Evolutionary conservation across 2,888 invertebrate species (phyloP), one percentile per base, ranked within the genome.

Genomic region (Platycnemis pennipes): DNA sequence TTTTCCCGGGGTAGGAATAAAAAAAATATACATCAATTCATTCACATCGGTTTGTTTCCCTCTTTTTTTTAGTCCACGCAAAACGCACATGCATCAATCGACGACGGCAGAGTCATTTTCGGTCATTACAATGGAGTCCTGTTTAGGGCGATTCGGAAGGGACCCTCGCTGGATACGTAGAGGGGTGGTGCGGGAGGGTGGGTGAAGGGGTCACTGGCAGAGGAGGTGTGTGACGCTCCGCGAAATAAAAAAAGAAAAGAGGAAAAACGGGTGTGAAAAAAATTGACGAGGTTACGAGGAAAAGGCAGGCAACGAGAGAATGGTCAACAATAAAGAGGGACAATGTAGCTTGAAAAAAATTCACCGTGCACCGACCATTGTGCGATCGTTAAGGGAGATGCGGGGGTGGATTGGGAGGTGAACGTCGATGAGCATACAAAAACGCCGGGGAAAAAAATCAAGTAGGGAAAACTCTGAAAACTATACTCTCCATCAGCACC

Each of bases 61-160:
- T 42, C n/a, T 77, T 86, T 86, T 86, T 87, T 87, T 87, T 87
- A 45, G 45, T 87, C 46, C 87, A 22, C 88, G 69, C 91, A 56
- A 91, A 91, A 91, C 91, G 91, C 91, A 91, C 91, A 77, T 77
- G 77, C 77, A 91, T 91, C 91, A 91, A 91, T 63, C 91, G 91
- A 69, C 56, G 77, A 77, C 44, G 44, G 16, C 69, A 44, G 56
- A 91, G 91, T 91, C 91, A 91, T 91, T 91, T 91, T 91, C 91
- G 63, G 63, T 63, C 56, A 63, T 91, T 91, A 91, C 91, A 91
- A 91, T 63, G 91, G 91, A 91, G 31, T 77, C 77, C 77, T 77
- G 77, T 77, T 77, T 77, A 77, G 77, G 77, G 77, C 77, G 77
- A 77, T 77, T 37, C 31, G 4, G 77, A 16, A 37, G 2, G 37